A percentile compares a stretch with the other conserved stretches of the same genome.
phyloP scores from a whole-genome alignment of 1,140 invertebrate genomes.

The Heterodera schachtii region DNA sequence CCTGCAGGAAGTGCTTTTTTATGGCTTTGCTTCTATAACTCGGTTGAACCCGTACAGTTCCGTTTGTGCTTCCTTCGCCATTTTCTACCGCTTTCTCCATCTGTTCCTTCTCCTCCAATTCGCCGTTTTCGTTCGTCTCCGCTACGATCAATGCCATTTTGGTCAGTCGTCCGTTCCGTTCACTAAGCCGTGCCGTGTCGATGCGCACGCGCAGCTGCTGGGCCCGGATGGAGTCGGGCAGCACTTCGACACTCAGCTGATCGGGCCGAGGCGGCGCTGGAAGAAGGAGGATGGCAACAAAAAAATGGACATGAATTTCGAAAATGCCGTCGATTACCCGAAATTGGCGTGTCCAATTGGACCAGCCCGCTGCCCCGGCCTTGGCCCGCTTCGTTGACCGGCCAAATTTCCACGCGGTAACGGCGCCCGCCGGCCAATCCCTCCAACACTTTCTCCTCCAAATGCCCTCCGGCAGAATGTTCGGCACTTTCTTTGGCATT shows the following conservation, averaged over 20 bases:
- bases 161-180: slow-evolving; percentile 53
- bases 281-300: background rate
- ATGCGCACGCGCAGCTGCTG: slow-evolving; percentile 50
- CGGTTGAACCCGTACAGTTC: no score
- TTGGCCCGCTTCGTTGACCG: slow-evolving; percentile 59
- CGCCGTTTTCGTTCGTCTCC: slow-evolving; percentile 48
- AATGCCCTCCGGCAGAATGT: background rate
- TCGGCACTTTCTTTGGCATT: background rate
- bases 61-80: background rate
- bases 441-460: slow-evolving; percentile 45
- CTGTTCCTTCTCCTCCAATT: slow-evolving; percentile 1
- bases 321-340: background rate
- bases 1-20: background rate
- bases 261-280: slow-evolving; percentile 50
- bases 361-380: slow-evolving; percentile 5
- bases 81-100: slow-evolving; percentile 20
- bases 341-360: slow-evolving; percentile 8
- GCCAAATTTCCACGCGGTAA: slow-evolving; percentile 53
- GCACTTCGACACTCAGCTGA: slow-evolving; percentile 50
- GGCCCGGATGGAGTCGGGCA: slow-evolving; percentile 44
- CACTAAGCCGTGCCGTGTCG: slow-evolving; percentile 49
- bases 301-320: background rate
- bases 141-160: slow-evolving; percentile 56
- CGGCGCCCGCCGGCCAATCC: slow-evolving; percentile 54
- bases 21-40: no score